Evolutionary conservation across 1,140 invertebrate genomes (phyloP).

Genomic region (Caenorhabditis brenneri): DNA sequence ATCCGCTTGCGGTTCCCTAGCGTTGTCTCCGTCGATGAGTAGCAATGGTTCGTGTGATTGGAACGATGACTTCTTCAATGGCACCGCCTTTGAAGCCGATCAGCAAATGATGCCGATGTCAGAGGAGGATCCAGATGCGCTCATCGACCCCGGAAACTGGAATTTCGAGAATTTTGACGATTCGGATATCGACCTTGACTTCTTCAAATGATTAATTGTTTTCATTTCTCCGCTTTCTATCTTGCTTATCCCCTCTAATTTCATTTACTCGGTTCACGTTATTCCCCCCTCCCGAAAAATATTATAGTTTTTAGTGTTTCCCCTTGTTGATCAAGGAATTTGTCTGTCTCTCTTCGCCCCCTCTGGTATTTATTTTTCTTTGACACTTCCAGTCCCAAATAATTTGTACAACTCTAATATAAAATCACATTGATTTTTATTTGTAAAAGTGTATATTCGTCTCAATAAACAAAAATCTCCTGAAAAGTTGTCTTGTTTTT

Average conservation of each 20-base stretch:
- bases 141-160: constrained; percentile 34
- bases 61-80: neutral
- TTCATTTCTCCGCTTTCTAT: neutral
- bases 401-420: no score
- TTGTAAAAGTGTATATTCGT: no score
- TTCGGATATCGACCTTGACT: neutral
- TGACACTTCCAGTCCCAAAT: no score
- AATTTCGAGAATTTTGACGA: neutral
- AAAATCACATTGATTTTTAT: no score
- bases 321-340: constrained; percentile 2
- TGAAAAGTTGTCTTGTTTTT: no score
- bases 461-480: no score
- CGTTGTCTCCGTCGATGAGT: constrained; percentile 6
- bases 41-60: neutral
- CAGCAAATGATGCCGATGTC: neutral
- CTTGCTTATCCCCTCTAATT: neutral
- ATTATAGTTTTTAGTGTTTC: neutral
- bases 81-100: neutral
- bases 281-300: no score
- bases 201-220: constrained; percentile 23
- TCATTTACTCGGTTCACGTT: neutral
- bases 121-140: neutral
- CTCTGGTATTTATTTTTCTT: no score
- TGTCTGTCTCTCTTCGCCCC: neutral
- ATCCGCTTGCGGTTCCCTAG: no score